Percentiles rank a stretch among this genome's conserved stretches.
These are phyloP conservation scores for Calidris pygmaea DNA, from an alignment of 2,113 vertebrate species.

Conservation along the genomic window DNA sequence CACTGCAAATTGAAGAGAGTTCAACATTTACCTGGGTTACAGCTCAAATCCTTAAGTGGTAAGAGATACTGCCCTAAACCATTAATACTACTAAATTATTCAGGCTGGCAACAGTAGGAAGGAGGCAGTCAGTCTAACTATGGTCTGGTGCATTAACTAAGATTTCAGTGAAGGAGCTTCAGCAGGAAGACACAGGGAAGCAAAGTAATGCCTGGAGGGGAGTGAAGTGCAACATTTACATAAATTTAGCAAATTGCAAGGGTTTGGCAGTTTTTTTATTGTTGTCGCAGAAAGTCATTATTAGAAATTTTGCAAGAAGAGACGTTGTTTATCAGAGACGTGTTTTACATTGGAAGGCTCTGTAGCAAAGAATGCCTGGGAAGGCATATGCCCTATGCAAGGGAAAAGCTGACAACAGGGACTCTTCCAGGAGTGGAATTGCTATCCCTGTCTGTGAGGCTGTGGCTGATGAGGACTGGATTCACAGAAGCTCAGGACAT, in stretches of 20 bases:
- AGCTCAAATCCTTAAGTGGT: not conserved
- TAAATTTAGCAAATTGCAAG: not conserved
- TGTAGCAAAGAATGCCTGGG: not conserved
- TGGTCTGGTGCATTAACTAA: not conserved
- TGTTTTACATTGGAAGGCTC: not conserved
- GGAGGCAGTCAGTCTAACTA: not conserved
- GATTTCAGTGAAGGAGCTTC: not conserved
- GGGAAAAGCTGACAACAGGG: not conserved
- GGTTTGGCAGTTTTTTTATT: not conserved
- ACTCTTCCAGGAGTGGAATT: not conserved
- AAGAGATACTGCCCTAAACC: not conserved
- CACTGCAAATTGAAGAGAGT: not conserved
- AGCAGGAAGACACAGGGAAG: not conserved
- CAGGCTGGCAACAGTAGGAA: not conserved
- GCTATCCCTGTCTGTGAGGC: not conserved
- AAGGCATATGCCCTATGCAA: not conserved
- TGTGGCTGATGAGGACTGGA: not conserved
- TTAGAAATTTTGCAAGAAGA: not conserved
- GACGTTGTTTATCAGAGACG: not conserved
- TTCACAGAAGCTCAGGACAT: not conserved
- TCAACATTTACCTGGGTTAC: not conserved
- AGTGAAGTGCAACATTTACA: not conserved
- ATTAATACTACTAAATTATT: not conserved
- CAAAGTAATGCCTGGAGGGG: not conserved
- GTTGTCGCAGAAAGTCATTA: not conserved